Evolutionary conservation across 2,797 vertebrate species (phyloP).

Genomic region (Poecilia gillii): DNA sequence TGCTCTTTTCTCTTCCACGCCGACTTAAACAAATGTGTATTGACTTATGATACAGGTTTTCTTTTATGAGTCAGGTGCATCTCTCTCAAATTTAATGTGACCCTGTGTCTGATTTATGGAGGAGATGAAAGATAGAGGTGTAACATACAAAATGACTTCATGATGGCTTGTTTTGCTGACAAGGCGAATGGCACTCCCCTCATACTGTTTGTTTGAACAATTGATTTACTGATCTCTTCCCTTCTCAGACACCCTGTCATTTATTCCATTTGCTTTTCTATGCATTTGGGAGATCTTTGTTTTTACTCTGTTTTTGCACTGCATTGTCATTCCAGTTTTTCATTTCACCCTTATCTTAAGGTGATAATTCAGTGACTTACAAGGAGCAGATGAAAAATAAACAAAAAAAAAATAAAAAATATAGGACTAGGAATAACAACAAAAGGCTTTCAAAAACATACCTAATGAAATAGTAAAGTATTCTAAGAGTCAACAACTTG

Average conservation of each 20-base stretch:
- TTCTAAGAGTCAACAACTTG: not conserved
- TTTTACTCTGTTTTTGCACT: slow-evolving; percentile 7
- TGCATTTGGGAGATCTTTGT: not conserved
- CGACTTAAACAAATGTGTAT: slow-evolving; percentile 51
- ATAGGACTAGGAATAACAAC: not conserved
- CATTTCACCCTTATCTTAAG: not conserved
- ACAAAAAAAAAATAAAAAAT: not conserved
- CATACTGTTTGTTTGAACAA: slow-evolving; percentile 71
- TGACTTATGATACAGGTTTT: slow-evolving; percentile 57
- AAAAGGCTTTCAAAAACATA: not conserved
- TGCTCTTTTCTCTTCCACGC: slow-evolving; percentile 49
- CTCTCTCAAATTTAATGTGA: slow-evolving; percentile 67
- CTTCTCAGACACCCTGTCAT: slow-evolving; percentile 16
- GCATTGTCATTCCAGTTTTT: slow-evolving; percentile 3
- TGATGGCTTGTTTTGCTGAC: slow-evolving; percentile 71
- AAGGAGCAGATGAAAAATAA: not conserved
- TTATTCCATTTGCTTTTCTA: slow-evolving; percentile 17
- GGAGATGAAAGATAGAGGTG: slow-evolving; percentile 59
- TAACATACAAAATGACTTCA: slow-evolving; percentile 59
- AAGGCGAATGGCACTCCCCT: slow-evolving; percentile 62
- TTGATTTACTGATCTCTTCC: slow-evolving; percentile 62
- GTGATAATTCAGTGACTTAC: not conserved
- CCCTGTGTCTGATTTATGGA: slow-evolving; percentile 70
- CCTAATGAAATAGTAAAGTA: not conserved
- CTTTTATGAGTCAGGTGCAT: slow-evolving; percentile 65